Conservation (phyloP, 2,113 vertebrate species). For the Chlorodrepanis virens region DNA sequence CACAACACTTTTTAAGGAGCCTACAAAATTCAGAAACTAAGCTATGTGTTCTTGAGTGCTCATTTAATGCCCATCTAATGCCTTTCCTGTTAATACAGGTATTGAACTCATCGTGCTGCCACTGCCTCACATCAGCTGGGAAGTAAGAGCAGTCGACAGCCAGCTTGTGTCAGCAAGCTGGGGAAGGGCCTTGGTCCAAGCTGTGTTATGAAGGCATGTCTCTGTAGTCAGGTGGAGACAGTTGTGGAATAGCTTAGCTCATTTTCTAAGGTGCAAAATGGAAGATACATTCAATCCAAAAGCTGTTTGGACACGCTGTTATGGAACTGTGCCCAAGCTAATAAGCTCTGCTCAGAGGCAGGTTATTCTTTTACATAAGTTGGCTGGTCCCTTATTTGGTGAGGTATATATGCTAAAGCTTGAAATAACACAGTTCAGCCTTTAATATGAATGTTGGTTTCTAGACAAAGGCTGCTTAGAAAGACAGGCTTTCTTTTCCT, state of each 20-base stretch:
- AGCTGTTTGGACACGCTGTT: constrained; percentile 20
- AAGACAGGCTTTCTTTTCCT: neutral
- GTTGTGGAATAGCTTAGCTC: constrained; percentile 50
- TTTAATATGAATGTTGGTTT: neutral
- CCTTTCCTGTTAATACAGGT: neutral
- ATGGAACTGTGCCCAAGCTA: constrained; percentile 45
- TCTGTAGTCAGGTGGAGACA: constrained; percentile 30
- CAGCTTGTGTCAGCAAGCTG: constrained; percentile 18
- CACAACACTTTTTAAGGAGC: neutral
- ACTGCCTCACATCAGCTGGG: neutral
- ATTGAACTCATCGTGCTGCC: neutral
- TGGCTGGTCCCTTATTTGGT: constrained; percentile 18
- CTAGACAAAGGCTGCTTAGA: neutral
- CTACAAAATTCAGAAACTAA: neutral
- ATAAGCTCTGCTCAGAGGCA: constrained; percentile 39
- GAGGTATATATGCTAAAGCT: constrained; percentile 23
- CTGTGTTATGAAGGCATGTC: constrained; percentile 16
- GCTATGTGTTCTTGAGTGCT: neutral
- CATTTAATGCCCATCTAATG: neutral
- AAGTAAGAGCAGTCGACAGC: neutral
- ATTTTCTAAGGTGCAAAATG: constrained; percentile 54
- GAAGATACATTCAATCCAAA: constrained; percentile 38
- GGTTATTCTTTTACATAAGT: constrained; percentile 36
- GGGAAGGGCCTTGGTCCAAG: constrained; percentile 18
- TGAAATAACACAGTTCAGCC: constrained; percentile 16